Base-by-base conservation (phyloP, 2,888 invertebrate genomes). In the Gymnocheta viridis region DNA sequence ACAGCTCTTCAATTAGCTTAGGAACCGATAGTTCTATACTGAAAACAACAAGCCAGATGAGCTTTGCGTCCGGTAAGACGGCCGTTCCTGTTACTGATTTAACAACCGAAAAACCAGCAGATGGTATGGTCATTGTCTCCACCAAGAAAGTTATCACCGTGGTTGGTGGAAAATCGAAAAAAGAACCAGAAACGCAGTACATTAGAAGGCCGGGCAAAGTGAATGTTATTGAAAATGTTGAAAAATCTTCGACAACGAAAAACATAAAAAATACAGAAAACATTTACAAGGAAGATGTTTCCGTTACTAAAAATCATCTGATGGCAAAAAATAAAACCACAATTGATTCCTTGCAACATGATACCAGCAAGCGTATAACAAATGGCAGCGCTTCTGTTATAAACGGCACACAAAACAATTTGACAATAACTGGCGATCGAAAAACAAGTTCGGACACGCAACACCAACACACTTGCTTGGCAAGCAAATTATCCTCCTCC, bases 1-100 rank as follows among this genome's bases (percentile, higher is more conserved):
- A 91, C 66, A 91, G 95, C 91, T 95, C 96, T 0, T 94, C 94
- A 80, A 94, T 95, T 73, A 93, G 92, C 9, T 89, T 95, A 22
- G 95, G 95, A 1, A 93, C 93, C 86, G 94, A 95, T 84, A 92
- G 89, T 0, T 89, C 92, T 0, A 90, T 91, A 12, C 93, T 93
- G 90, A 93, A 92, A 86, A 94, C 94, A 5, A 94, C 94, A 0
- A 94, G 94, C 89, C 94, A 94, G 89, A 92, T 93, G 79, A 94
- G 94, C 87, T 94, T 93, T 87, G 90, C 88, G 0, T 90, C 91
- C 47, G 89, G 90, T 5, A 93, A 93, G 82, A 92, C 93, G 0
- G 93, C 93, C 0, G 91, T 93, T 49, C 93, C 92, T 22, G 92
- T 91, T 17, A 92, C 90, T 58, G 91, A 91, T 60, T 88, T 89